Evolutionary conservation across 2,113 vertebrate genomes (phyloP), one percentile per base, ranked within the genome.

Genomic region (Colossoma macropomum): DNA sequence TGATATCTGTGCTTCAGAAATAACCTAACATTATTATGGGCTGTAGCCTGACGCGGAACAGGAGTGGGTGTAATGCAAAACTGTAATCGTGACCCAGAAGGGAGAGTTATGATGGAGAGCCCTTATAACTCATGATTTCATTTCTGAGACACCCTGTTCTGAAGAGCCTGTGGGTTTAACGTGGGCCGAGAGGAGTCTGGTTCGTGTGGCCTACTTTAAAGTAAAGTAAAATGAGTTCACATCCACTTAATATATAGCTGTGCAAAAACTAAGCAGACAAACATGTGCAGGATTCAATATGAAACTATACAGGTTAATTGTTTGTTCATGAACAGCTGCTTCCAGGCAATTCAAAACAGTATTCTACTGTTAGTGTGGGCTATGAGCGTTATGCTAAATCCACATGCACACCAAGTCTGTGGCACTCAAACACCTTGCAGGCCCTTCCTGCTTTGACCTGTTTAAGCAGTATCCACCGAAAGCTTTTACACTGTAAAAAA

Each of bases 61-160:
- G 45, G 12, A 76, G 34, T 75, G 63, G 72, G 79, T 73, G 59
- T 71, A 77, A 71, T 71, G 28, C 74, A 73, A 54, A 72, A 62
- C 63, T n/a, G 30, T 38, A 23, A 56, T 56, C 54, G 28, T 28
- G 52, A 34, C 45, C 59, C n/a, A 16, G 62, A 62, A 41, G 48
- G 28, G 3, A 38, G 50, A 79, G 60, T 32, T 68, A 2, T 12
- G 59, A 66, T 41, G 38, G 7, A 56, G 70, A 30, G 41, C 28
- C 30, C 16, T n/a, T 32, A 32, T 68, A 68, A 75, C 52, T 56
- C 52, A 59, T 73, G 5, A 72, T 28, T 80, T 72, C 7, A 21
- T 38, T 69, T 63, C 62, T 19, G 41, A 81, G 28, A 81, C 41
- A 21, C 25, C 48, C 11, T 23, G n/a, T 19, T 75, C 52, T 66